A percentile compares a stretch with the other conserved stretches of the same genome.
These are phyloP conservation scores for Drosophila pachea DNA, from an alignment of 1,140 invertebrate genomes.

Conservation along the genomic window DNA sequence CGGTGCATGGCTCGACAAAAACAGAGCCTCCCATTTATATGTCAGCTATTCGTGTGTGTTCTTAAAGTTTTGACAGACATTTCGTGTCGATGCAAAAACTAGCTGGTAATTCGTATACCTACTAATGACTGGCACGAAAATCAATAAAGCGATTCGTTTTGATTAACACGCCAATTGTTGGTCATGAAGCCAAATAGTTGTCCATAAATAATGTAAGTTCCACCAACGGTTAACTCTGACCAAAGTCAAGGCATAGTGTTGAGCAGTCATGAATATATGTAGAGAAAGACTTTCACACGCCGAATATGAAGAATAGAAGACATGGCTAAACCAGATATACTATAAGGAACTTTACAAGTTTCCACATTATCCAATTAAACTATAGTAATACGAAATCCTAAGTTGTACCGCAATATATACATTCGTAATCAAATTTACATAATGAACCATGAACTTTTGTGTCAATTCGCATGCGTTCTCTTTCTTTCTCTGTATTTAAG, in stretches of 20 bases:
- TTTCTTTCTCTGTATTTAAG: neutral
- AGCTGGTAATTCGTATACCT: conserved; percentile 50
- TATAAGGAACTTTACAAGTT: no score
- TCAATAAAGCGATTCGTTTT: conserved; percentile 54
- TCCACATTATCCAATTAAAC: no score
- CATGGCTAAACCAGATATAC: no score
- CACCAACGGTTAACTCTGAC: neutral
- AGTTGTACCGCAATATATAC: no score
- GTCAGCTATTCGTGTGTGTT: neutral
- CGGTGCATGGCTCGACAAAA: conserved; percentile 26
- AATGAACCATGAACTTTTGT: no score
- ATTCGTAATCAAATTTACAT: no score
- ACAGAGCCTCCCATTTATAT: conserved; percentile 45
- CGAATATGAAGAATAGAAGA: no score
- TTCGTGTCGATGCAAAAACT: conserved; percentile 47
- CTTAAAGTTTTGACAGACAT: conserved; percentile 49
- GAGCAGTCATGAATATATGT: neutral
- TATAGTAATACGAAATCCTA: no score
- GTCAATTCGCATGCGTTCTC: neutral
- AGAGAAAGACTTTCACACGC: neutral
- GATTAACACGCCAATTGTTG: conserved; percentile 56
- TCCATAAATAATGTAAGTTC: conserved; percentile 2
- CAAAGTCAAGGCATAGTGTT: conserved; percentile 18
- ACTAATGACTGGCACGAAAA: conserved; percentile 62
- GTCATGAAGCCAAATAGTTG: conserved; percentile 18